Percentiles rank a stretch among this genome's conserved stretches.
phyloP scores from a whole-genome alignment of 2,888 invertebrate species.

The Pardosa pseudoannulata region DNA sequence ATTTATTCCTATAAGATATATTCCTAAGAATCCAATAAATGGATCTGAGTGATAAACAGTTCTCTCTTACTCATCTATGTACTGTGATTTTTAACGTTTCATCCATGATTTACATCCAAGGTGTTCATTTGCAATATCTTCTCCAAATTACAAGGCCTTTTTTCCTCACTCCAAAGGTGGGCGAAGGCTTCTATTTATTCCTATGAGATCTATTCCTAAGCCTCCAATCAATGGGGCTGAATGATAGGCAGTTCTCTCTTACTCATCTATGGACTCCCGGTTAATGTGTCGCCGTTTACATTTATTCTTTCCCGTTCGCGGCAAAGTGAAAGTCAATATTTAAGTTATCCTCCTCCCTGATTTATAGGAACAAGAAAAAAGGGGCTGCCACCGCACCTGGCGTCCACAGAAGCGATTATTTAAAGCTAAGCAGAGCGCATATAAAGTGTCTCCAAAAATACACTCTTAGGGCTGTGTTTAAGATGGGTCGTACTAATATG shows the following conservation, averaged over 20 bases:
- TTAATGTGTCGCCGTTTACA: constrained; percentile 62
- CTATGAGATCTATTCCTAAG: background rate
- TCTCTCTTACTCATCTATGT: constrained; percentile 8
- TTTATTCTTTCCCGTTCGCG: constrained; percentile 53
- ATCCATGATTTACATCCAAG: too few relatives aligned
- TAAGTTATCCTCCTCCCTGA: constrained; percentile 34
- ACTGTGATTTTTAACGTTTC: too few relatives aligned
- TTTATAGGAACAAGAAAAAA: constrained; percentile 4
- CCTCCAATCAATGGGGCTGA: background rate
- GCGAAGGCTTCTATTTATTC: background rate
- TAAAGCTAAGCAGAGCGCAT: too few relatives aligned
- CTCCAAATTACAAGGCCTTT: too few relatives aligned
- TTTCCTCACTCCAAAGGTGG: too few relatives aligned
- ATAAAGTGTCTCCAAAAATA: too few relatives aligned
- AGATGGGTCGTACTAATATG: too few relatives aligned
- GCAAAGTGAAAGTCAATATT: constrained; percentile 63
- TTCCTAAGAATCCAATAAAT: background rate
- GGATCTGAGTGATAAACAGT: background rate
- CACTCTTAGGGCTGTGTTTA: too few relatives aligned
- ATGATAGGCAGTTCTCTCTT: constrained; percentile 8
- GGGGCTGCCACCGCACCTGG: background rate
- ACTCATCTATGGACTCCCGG: constrained; percentile 2
- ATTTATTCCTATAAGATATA: background rate
- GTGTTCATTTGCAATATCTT: too few relatives aligned
- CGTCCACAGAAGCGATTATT: background rate